phyloP scores from a whole-genome alignment of 1,140 invertebrate species.

The Heliothis virescens region DNA sequence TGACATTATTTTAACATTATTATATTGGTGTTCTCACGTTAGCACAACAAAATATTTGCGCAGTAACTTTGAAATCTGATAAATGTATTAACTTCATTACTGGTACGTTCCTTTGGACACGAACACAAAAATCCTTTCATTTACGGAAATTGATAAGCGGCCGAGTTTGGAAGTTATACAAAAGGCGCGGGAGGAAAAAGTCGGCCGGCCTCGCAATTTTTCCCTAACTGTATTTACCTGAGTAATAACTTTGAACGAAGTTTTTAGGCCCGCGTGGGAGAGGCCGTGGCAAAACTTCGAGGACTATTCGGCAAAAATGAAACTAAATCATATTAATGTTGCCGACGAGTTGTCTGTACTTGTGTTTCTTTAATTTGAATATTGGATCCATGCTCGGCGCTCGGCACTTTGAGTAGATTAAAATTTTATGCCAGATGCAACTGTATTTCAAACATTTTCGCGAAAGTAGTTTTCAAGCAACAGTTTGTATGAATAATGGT shows the following conservation, averaged over 20 bases:
- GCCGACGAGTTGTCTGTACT: conserved; percentile 56
- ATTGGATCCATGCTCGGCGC: conserved; percentile 56
- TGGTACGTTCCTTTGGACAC: conserved; percentile 54
- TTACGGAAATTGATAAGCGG: conserved; percentile 68
- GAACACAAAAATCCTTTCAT: conserved; percentile 63
- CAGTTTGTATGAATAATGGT: conserved; percentile 35
- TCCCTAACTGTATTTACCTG: conserved; percentile 73
- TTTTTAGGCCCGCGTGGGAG: conserved; percentile 55
- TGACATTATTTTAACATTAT: conserved; percentile 47
- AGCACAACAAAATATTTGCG: conserved; percentile 49
- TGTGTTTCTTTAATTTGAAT: conserved; percentile 68
- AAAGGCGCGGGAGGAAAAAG: conserved; percentile 58
- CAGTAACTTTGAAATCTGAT: conserved; percentile 51
- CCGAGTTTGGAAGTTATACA: conserved; percentile 60
- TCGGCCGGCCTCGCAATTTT: conserved; percentile 56
- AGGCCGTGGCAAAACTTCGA: conserved; percentile 59
- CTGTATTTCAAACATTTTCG: conserved; percentile 41
- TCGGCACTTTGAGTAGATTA: conserved; percentile 54
- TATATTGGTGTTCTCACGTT: conserved; percentile 59
- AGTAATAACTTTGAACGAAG: conserved; percentile 69
- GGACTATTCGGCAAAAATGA: conserved; percentile 69
- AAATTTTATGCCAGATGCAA: conserved; percentile 56
- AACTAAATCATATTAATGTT: conserved; percentile 75
- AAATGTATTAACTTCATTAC: conserved; percentile 58
- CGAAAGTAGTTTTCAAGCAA: conserved; percentile 32